Evolutionary conservation across 92 coral and sea anemone species (phyloP).

Genomic region (Palythoa grandiflora): DNA sequence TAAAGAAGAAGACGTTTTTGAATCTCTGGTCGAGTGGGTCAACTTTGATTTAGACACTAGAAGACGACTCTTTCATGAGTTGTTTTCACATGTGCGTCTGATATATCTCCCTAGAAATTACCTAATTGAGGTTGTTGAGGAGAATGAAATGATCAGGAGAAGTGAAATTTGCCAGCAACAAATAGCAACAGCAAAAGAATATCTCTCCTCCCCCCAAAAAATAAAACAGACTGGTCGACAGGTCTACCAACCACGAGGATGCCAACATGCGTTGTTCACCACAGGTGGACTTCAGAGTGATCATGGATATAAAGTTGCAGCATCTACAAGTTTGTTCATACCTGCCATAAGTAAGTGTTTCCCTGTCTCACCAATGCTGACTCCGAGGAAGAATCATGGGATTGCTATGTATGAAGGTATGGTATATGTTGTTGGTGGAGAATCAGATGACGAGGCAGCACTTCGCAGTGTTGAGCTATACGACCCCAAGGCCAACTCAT

Average conservation of each 20-base stretch:
- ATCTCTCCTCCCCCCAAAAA: constrained; percentile 62
- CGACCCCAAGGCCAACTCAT: constrained; percentile 82
- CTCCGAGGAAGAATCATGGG: constrained; percentile 84
- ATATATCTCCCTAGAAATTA: constrained; percentile 81
- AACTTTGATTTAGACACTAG: constrained; percentile 68
- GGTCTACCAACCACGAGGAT: constrained; percentile 69
- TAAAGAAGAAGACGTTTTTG: constrained; percentile 86
- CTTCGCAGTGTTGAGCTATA: constrained; percentile 80
- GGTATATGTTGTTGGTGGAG: constrained; percentile 81
- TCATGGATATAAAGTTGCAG: constrained; percentile 66
- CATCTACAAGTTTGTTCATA: constrained; percentile 64
- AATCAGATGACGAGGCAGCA: constrained; percentile 71
- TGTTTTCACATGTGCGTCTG: constrained; percentile 79
- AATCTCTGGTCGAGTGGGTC: constrained; percentile 87
- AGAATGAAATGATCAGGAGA: constrained; percentile 65
- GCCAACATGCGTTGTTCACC: constrained; percentile 74
- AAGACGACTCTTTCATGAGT: constrained; percentile 72
- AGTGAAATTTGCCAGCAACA: constrained; percentile 67
- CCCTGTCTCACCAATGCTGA: constrained; percentile 73
- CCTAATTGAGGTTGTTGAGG: constrained; percentile 72
- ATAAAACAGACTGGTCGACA: constrained; percentile 22
- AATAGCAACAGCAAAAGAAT: constrained; percentile 69
- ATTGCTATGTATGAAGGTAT: constrained; percentile 68
- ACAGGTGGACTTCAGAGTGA: constrained; percentile 80
- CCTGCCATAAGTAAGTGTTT: constrained; percentile 66